Evolutionary conservation across 2,113 vertebrate genomes (phyloP).

Genomic region (Catharus minimus): DNA sequence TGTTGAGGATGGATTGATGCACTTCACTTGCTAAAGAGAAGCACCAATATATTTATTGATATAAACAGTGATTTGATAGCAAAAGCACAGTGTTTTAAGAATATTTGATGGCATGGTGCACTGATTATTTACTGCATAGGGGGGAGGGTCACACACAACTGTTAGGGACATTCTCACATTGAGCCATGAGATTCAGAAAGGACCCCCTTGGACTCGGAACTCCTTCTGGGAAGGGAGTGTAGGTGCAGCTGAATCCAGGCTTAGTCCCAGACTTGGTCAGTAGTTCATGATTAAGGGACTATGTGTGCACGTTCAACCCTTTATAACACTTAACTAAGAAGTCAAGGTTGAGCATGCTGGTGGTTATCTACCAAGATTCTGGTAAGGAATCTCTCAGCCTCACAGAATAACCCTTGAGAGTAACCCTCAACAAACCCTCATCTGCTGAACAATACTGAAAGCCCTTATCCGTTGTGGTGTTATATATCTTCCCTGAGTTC

Average conservation of each 20-base stretch:
- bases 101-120: not conserved
- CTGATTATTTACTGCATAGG: not conserved
- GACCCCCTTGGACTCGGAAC: not conserved
- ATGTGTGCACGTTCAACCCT: not conserved
- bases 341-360: not conserved
- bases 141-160: not conserved
- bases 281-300: not conserved
- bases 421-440: not conserved
- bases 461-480: not conserved
- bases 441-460: not conserved
- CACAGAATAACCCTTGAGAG: fast-evolving
- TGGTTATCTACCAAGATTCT: not conserved
- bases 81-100: not conserved
- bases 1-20: not conserved
- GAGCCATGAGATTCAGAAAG: too few relatives aligned
- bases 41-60: not conserved
- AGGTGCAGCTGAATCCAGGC: not conserved
- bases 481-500: not conserved
- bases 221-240: not conserved
- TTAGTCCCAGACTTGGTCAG: not conserved
- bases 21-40: not conserved
- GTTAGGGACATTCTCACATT: not conserved
- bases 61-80: not conserved
- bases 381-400: not conserved
- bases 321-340: not conserved